Percentiles rank a stretch among this genome's conserved stretches.
phyloP scores from a whole-genome alignment of 2,797 vertebrate species.

The Molossus alvarezi region DNA sequence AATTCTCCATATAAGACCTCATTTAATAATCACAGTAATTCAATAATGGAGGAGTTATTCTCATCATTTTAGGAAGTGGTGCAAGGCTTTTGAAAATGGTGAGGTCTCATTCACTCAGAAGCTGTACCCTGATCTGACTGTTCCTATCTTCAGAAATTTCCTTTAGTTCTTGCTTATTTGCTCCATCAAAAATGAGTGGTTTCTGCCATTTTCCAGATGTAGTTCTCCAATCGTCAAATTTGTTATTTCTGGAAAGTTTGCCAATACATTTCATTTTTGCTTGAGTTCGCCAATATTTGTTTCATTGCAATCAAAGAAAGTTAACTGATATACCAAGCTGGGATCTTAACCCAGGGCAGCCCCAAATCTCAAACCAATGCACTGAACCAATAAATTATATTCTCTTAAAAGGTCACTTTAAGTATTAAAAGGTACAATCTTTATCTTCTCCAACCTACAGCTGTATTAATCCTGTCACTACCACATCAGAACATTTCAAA shows the following conservation, averaged over 20 bases:
- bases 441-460: constrained; percentile 14
- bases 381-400: neutral
- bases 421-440: neutral
- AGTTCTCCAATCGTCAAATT: neutral
- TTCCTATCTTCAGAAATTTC: neutral
- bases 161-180: neutral
- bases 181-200: neutral
- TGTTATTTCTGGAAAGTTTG: neutral
- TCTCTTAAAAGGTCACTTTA: neutral
- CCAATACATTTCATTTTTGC: neutral
- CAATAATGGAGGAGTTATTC: neutral
- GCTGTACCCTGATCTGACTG: neutral
- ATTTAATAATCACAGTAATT: constrained; percentile 29
- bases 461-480: constrained; percentile 62
- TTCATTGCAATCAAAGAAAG: neutral
- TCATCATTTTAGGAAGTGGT: neutral
- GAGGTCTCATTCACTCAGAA: neutral
- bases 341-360: neutral
- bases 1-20: neutral
- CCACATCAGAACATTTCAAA: constrained; percentile 74
- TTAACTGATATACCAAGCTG: neutral
- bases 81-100: neutral
- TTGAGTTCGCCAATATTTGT: neutral
- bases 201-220: constrained; percentile 4
- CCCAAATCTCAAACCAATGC: neutral